Base-by-base conservation (phyloP, 2,797 vertebrate species). In the Naso thynnoides region DNA sequence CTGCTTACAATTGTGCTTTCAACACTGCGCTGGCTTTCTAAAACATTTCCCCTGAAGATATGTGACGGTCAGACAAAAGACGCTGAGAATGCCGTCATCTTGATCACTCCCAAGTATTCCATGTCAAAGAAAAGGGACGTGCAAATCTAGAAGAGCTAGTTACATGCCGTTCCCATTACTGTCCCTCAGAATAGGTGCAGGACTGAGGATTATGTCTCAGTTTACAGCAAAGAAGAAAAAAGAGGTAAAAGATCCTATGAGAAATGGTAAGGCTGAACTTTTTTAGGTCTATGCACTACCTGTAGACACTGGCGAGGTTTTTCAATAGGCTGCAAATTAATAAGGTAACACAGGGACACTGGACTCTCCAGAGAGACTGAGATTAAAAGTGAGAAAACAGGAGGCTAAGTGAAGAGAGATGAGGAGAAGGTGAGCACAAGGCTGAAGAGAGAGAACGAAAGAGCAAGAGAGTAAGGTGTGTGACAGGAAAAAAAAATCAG, bases 301-400 rank as follows among this genome's bases (percentile, higher is more conserved):
- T 90, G 78, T 73, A 83, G 83, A 82, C 81, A 75, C 73, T 62
- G 73, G 87, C 82, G 79, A 79, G 70, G 70, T 73, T 86, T n/a
- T 92, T 88, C 88, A 79, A 67, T 53, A 21, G 55, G 60, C 69
- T 73, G 81, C 79, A 88, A 88, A 88, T 90, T 87, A 92, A 91
- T 83, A 48, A 87, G 82, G 73, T 73, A 65, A 86, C 70, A 62
- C 68, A 33, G 82, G 76, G 83, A 89, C 82, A 81, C 67, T 21
- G 58, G 70, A 69, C 53, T 76, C 86, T 88, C 84, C 58, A 72
- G 82, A 86, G 86, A 81, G 61, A 71, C 65, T 62, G 74, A 84
- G 82, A 91, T 89, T 89, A 81, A 88, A 89, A 80, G 81, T 70
- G 73, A 77, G 72, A 87, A 83, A 83, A 71, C 50, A 38, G 44